Evolutionary conservation across 2,113 vertebrate species (phyloP).

Genomic region (Mola mola): DNA sequence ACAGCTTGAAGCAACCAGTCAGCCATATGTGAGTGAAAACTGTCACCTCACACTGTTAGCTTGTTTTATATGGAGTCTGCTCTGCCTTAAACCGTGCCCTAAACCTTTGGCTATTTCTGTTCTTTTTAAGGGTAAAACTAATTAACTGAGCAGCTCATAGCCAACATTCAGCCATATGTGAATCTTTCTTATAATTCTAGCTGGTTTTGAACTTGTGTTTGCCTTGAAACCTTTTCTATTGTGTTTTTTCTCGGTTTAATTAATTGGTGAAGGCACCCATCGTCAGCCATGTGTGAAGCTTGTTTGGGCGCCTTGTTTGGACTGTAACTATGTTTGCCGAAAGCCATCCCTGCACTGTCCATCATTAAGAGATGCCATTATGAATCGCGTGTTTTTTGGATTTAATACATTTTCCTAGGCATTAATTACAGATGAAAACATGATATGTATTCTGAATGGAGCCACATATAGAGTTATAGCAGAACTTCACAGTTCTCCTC

Average conservation of each 20-base stretch:
- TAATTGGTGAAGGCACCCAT: conserved; percentile 60
- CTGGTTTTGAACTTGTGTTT: conserved; percentile 46
- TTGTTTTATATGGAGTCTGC: conserved; percentile 65
- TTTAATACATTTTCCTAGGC: too few relatives aligned
- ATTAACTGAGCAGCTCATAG: conserved; percentile 69
- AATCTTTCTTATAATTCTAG: conserved; percentile 44
- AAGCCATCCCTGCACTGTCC: conserved; percentile 11
- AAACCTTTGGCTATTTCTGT: conserved; percentile 76
- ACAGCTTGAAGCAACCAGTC: conserved; percentile 81
- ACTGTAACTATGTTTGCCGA: conserved; percentile 24
- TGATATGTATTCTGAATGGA: neutral
- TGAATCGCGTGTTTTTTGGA: conserved; percentile 8
- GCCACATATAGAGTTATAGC: too few relatives aligned
- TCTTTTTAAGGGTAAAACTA: conserved; percentile 72
- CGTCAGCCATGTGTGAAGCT: conserved; percentile 52
- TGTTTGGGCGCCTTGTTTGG: conserved; percentile 37
- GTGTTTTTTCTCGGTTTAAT: conserved; percentile 25
- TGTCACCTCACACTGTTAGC: conserved; percentile 74
- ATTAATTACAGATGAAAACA: neutral
- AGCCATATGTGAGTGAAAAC: conserved; percentile 75
- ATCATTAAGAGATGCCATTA: conserved; percentile 10
- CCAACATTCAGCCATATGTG: conserved; percentile 56
- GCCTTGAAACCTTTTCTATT: conserved; percentile 50
- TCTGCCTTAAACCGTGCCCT: conserved; percentile 74
- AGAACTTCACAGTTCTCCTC: neutral